phyloP scores from a whole-genome alignment of 2,797 vertebrate species.

The Syngnathus acus region DNA sequence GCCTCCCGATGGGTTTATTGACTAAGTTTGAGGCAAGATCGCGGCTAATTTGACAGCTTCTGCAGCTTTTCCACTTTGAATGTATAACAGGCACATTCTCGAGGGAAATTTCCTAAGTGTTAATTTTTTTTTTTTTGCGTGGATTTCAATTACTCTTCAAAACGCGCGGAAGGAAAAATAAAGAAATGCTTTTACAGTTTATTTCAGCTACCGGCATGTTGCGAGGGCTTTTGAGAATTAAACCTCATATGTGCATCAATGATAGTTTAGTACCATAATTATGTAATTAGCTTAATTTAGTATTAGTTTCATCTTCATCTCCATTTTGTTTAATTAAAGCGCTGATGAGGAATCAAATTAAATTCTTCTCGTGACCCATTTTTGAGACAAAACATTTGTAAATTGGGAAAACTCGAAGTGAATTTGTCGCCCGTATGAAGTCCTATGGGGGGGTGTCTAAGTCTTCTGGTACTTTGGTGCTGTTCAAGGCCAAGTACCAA shows the following conservation, averaged over 20 bases:
- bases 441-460: conserved; percentile 10
- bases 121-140: neutral
- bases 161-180: no score
- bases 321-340: no score
- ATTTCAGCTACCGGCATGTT: no score
- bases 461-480: conserved; percentile 27
- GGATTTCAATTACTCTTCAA: neutral
- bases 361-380: no score
- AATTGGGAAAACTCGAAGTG: neutral
- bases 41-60: neutral
- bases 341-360: no score
- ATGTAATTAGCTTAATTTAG: no score
- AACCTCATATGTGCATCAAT: no score
- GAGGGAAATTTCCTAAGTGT: neutral
- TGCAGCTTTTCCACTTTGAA: neutral
- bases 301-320: no score
- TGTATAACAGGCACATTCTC: neutral
- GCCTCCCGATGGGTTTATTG: neutral
- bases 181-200: no score
- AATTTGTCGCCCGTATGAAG: conserved; percentile 6
- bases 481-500: conserved; percentile 30
- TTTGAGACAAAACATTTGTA: no score
- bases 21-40: neutral
- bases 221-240: no score
- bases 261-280: no score